Evolutionary conservation across 2,888 invertebrate species (phyloP).

Genomic region (Metallyticus violacea): DNA sequence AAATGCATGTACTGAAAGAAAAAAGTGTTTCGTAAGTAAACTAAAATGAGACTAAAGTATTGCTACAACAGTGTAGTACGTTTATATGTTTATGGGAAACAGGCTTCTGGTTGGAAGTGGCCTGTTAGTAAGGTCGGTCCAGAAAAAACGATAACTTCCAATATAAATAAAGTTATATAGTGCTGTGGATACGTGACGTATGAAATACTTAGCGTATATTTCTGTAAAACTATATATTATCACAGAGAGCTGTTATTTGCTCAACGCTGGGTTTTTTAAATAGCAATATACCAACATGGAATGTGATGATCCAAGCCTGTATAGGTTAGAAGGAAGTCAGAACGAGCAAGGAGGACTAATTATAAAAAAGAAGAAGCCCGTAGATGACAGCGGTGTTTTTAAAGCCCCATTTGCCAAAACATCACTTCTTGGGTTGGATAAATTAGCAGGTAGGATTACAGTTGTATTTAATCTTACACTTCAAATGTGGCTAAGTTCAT

Average conservation of each 20-base stretch:
- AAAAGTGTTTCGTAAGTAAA: background rate
- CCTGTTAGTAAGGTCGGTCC: background rate
- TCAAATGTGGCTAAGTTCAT: no score
- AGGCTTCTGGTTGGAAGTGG: background rate
- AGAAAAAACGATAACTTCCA: background rate
- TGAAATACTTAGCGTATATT: no score
- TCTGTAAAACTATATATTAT: background rate
- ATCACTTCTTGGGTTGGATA: conserved; percentile 80
- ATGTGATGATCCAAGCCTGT: conserved; percentile 56
- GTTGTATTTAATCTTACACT: no score
- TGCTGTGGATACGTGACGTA: background rate
- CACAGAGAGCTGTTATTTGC: background rate
- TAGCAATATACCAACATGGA: background rate
- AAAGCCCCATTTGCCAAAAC: conserved; percentile 65
- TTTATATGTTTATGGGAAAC: background rate
- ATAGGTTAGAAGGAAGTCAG: conserved; percentile 68
- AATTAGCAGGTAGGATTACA: conserved; percentile 60
- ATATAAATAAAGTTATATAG: background rate
- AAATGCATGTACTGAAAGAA: background rate
- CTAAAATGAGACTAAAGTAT: background rate
- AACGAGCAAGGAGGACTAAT: conserved; percentile 61
- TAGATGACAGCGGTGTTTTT: conserved; percentile 53
- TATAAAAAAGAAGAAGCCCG: conserved; percentile 66
- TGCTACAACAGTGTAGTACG: background rate
- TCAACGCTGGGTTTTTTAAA: background rate